These are phyloP conservation scores for Pentamera pediparva DNA, from an alignment of 53 echinoderm and acorn worm genomes.

Conservation along the genomic window DNA sequence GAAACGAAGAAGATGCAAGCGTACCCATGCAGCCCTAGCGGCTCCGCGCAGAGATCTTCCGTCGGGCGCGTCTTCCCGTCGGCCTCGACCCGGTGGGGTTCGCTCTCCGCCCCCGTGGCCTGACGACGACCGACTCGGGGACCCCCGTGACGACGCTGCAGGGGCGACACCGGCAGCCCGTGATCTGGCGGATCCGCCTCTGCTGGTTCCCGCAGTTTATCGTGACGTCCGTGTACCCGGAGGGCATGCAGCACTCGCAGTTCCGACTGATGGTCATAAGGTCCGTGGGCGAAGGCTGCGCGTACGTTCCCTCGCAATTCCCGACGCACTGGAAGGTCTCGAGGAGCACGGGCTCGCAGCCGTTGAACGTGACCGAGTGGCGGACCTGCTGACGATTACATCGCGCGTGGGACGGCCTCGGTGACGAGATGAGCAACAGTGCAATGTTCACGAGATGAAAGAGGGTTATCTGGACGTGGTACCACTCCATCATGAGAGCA, in stretches of 20 bases:
- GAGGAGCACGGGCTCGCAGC: neutral
- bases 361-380: neutral
- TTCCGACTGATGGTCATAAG: conserved; percentile 6
- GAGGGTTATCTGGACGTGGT: neutral
- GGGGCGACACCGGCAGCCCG: neutral
- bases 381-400: neutral
- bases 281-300: neutral
- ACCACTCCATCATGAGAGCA: conserved; percentile 20
- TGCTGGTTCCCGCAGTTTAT: neutral
- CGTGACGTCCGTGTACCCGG: neutral
- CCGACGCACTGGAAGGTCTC: neutral
- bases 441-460: neutral
- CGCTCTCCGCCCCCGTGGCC: neutral
- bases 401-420: neutral
- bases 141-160: neutral
- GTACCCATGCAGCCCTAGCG: too few relatives aligned
- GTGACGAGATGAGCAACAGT: neutral
- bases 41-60: too few relatives aligned
- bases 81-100: too few relatives aligned
- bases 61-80: too few relatives aligned
- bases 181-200: neutral
- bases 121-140: neutral
- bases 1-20: too few relatives aligned
- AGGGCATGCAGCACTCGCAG: conserved; percentile 7
- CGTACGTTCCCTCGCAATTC: neutral